Conservation (phyloP, 1,140 invertebrate genomes). For the Heterodera schachtii region DNA sequence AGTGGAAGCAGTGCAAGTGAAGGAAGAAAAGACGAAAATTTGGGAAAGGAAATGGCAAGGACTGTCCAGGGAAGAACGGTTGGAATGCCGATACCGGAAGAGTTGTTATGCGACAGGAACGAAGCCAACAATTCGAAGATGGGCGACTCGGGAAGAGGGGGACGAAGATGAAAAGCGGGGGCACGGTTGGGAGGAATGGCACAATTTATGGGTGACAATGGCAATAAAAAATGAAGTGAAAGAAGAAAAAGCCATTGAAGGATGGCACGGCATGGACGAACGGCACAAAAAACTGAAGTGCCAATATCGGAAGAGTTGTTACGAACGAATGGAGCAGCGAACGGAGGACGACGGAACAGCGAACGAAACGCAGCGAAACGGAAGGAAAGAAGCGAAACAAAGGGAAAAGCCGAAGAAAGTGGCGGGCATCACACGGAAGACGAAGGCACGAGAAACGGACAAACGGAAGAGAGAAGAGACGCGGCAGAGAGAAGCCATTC, state of each 20-base stretch:
- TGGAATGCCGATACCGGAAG: constrained; percentile 45
- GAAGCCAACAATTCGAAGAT: neutral
- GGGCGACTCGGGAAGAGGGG: neutral
- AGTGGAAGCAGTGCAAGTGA: neutral
- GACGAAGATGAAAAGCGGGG: neutral
- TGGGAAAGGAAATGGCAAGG: neutral
- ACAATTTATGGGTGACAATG: neutral
- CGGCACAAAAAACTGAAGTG: constrained; percentile 10
- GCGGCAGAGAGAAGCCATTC: neutral
- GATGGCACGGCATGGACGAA: neutral
- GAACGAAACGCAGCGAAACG: neutral
- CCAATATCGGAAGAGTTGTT: constrained; percentile 42
- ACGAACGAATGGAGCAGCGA: constrained; percentile 7
- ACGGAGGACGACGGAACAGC: neutral
- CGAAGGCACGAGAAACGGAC: neutral
- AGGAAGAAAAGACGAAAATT: constrained; percentile 6
- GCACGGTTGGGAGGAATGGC: neutral
- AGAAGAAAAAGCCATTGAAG: neutral
- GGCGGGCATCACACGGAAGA: neutral
- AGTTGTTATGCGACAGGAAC: constrained; percentile 34
- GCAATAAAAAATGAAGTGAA: neutral
- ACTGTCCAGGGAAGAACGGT: neutral
- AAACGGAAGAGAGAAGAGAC: constrained; percentile 9
- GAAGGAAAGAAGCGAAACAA: neutral
- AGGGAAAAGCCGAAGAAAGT: constrained; percentile 3